Evolutionary conservation across 30 jellyfish, hydroid and myxozoan species (phyloP), one percentile per base, ranked within the genome.

Genomic region (Phacellophora camtschatica): DNA sequence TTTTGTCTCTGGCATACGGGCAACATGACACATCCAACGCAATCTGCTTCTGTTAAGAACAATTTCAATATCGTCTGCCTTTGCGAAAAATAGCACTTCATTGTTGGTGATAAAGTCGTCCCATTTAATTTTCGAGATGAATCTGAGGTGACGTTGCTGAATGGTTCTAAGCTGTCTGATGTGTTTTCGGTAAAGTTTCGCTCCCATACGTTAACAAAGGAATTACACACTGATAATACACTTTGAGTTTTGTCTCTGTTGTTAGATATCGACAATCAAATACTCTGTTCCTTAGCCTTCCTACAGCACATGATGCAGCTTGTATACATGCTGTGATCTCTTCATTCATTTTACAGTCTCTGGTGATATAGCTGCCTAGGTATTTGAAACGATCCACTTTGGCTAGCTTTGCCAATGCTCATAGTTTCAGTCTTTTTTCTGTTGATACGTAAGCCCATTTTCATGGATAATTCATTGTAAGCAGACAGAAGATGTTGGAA

Each of bases 401-500:
- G n/a, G n/a, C n/a, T n/a, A n/a, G n/a, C n/a, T n/a, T n/a, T n/a
- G n/a, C 82, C 82, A 49, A 83, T 67, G 88, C 66, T 51, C 88
- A 83, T 55, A 15, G 95, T 83, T 61, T 83, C 88, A 29, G 95
- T 68, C 58, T 83, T 83, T 41, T 30, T 53, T 49, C 59, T 68
- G 65, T 69, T 83, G 88, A 69, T 83, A 74, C 73, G 46, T 20
- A 83, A 88, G 24, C 95, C 95, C 95, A 71, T 83, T 30, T 61
- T 39, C 55, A 23, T 53, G 7, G 95, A 88, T 35, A 83, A 58
- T 36, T 71, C 46, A 70, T 83, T 83, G 81, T 50, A 83, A 48
- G 73, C 88, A 24, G 68, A 56, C 23, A 83, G 71, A 19, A 83
- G 82, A 58, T 24, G 30, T 49, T 83, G 95, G 69, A 83, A 61